Evolutionary conservation across 2,797 vertebrate species (phyloP), one percentile per base, ranked within the genome.

Genomic region (Microctenopoma lineatum): DNA sequence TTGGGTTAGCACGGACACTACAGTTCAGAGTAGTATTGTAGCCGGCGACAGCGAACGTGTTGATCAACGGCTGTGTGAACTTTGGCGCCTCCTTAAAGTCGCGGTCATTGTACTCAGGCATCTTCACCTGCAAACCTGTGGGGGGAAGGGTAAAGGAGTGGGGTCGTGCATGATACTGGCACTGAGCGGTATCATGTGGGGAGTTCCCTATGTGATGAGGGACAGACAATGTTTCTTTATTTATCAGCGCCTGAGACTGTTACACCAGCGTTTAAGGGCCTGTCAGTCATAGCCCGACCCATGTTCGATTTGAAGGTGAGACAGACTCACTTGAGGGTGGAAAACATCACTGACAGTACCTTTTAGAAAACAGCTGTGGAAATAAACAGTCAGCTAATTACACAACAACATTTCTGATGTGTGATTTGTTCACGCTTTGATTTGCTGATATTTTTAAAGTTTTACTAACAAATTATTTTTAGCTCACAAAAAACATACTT

Each of bases 1-100:
- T 96, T 60, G 98, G 98, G 73, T 99, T 97, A 73, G 97, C 97
- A 32, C 98, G 94, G 51, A 99, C 95, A 0, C 97, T 98, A 88
- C 98, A 99, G 93, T 99, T 98, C 67, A 99, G 93, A 41, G 96
- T 96, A 26, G 97, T 79, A 0, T 98, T 99, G 93, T 99, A 99
- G 45, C 98, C 98, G 4, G 97, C 96, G 0, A 99, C 75, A 0
- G 98, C 98, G 2, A 94, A 95, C 0, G 96, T 98, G 89, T 98
- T 95, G 70, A 97, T 91, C 75, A 99, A 91, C 2, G 97, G 96
- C 84, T 99, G 98, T 0, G 98, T 99, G 87, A 98, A 98, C 79
- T 94, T 89, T 0, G 98, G 98, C 0, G 95, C 80, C 85, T 99
- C 98, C 0, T 90, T 96, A 92, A 97, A 98, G 90, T 98, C 93